Evolutionary conservation across 2,113 vertebrate genomes (phyloP), one percentile per base, ranked within the genome.

Genomic region (Oncorhynchus tshawytscha): DNA sequence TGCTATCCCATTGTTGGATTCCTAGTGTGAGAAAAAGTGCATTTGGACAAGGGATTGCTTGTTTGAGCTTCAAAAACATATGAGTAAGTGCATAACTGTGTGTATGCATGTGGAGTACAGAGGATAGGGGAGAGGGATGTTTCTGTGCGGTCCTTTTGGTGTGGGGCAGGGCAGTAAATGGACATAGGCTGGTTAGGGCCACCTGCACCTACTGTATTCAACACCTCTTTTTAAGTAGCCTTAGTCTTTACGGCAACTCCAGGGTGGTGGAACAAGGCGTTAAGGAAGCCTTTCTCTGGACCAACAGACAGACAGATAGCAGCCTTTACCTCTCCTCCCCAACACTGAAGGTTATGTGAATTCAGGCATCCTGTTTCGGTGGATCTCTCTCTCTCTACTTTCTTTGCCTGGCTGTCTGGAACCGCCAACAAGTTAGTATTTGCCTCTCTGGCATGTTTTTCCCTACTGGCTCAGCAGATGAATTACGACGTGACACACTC

Each of bases 401-500:
- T 34, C 67, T 49, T n/a, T 70, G 73, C 73, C n/a, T 15, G 39
- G 31, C 81, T 82, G 72, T 16, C 51, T 54, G 51, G 51, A 54
- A 15, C 12, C 1, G 80, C 84, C 84, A 83, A 87, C 84, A 88
- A 80, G 84, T 86, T 78, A 80, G 82, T 79, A 86, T 87, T 87
- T 86, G 88, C 87, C 82, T 86, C 80, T 84, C 78, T 88, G 84
- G 84, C 83, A 79, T 88, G 88, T 86, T 88, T 86, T 86, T 85
- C 83, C 86, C 85, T 31, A 34, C 80, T 86, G 83, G 79, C 78
- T 84, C 54, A 13, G 70, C 79, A 83, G 87, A 88, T 90, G 87
- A 91, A 91, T 90, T 88, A 89, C 83, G 86, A 81, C 78, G 83
- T 84, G 84, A 91, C 86, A 87, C 84, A 80, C 87, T 87, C 79